Conservation (phyloP, 2,797 vertebrate genomes). For the Semaprochilodus insignis region DNA sequence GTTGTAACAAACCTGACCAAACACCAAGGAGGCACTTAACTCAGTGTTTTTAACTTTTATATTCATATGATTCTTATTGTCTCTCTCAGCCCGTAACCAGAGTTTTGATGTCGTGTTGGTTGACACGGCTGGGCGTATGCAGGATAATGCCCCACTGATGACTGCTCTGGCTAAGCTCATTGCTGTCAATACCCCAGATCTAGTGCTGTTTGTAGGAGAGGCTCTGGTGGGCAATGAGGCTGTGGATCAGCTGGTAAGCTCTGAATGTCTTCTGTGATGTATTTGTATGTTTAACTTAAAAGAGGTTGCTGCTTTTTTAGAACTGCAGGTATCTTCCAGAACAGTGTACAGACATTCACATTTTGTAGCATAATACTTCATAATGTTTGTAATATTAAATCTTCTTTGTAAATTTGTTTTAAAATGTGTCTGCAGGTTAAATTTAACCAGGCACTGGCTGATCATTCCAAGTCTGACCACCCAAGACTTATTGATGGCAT, state of each 20-base stretch:
- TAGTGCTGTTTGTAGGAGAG: slow-evolving; percentile 97
- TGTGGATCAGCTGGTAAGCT: slow-evolving; percentile 95
- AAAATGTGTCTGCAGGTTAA: slow-evolving; percentile 84
- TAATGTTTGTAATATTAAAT: background rate
- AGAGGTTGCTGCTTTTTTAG: background rate
- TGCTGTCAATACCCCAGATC: slow-evolving; percentile 93
- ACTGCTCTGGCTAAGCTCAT: slow-evolving; percentile 97
- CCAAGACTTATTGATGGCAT: slow-evolving; percentile 97
- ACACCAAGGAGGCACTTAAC: no score
- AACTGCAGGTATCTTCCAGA: background rate
- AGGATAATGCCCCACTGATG: slow-evolving; percentile 97
- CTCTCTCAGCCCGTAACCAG: slow-evolving; percentile 89
- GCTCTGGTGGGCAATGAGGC: slow-evolving; percentile 97
- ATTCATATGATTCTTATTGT: background rate
- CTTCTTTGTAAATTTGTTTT: background rate
- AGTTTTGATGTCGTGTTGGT: slow-evolving; percentile 96
- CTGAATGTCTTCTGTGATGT: background rate
- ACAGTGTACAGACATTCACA: background rate
- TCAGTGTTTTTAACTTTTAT: background rate
- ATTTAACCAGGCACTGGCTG: slow-evolving; percentile 97
- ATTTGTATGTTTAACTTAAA: background rate
- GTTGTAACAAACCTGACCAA: no score
- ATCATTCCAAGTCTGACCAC: slow-evolving; percentile 95
- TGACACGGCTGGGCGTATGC: slow-evolving; percentile 98
- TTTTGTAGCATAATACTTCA: no score